These are phyloP conservation scores for Tympanoctomys barrerae DNA, from an alignment of 2,797 vertebrate genomes.

Conservation along the genomic window DNA sequence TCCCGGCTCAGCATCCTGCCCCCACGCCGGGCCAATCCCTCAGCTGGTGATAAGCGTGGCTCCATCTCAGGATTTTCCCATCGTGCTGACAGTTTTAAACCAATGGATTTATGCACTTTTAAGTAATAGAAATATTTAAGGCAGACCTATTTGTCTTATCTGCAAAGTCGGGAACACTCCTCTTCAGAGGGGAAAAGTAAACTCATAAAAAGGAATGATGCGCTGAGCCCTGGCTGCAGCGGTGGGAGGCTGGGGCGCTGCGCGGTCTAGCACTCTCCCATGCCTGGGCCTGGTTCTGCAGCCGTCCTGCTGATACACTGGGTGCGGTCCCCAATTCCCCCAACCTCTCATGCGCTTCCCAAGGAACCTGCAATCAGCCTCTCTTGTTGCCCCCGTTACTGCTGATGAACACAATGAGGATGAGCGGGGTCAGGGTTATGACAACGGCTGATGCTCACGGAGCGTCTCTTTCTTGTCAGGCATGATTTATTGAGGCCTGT, in stretches of 20 bases:
- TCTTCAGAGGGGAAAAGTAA: conserved; percentile 51
- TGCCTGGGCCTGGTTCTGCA: not conserved
- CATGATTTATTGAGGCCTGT: not conserved
- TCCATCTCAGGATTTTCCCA: conserved; percentile 86
- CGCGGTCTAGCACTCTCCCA: not conserved
- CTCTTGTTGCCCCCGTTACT: not conserved
- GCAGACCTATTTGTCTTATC: conserved; percentile 87
- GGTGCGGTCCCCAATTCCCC: not conserved
- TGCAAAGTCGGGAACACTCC: conserved; percentile 79
- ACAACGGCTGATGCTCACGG: too few species aligned
- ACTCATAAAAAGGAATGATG: conserved; percentile 73
- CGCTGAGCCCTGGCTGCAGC: not conserved
- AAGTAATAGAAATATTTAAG: conserved; percentile 90
- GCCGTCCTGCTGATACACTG: not conserved
- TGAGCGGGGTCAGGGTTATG: not conserved
- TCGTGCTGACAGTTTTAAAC: conserved; percentile 91
- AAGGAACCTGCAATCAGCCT: not conserved
- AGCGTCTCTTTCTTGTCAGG: not conserved
- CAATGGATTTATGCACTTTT: conserved; percentile 90
- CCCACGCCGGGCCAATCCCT: conserved; percentile 87
- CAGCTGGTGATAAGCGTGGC: conserved; percentile 86
- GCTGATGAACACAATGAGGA: not conserved
- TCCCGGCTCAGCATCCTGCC: conserved; percentile 78
- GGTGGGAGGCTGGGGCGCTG: not conserved
- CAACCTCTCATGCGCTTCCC: not conserved